Evolutionary conservation across 2,113 vertebrate species (phyloP).

Genomic region (Catharus minimus): DNA sequence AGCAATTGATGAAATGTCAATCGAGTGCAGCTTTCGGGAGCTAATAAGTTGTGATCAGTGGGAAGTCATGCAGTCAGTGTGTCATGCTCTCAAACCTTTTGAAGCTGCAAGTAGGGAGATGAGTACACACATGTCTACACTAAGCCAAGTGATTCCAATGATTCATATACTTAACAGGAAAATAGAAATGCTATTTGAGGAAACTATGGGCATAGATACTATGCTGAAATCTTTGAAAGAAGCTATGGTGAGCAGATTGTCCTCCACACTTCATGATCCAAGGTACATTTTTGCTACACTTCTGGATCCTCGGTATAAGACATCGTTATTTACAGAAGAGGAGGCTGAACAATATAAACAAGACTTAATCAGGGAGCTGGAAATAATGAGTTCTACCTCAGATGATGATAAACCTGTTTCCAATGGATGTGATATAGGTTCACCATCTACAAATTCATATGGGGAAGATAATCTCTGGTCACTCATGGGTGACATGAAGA

Average conservation of each 20-base stretch:
- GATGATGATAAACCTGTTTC: slow-evolving; percentile 74
- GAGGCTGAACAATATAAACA: slow-evolving; percentile 93
- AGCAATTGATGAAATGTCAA: slow-evolving; percentile 90
- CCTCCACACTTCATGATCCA: slow-evolving; percentile 87
- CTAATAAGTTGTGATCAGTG: slow-evolving; percentile 96
- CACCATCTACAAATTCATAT: slow-evolving; percentile 71
- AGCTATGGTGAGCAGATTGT: slow-evolving; percentile 90
- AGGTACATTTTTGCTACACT: slow-evolving; percentile 92
- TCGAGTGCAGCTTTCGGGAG: slow-evolving; percentile 93
- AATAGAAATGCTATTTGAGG: slow-evolving; percentile 93
- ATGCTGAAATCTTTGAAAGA: slow-evolving; percentile 94
- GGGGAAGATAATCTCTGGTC: slow-evolving; percentile 90
- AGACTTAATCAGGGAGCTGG: slow-evolving; percentile 91
- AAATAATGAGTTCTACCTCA: slow-evolving; percentile 90
- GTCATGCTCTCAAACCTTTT: slow-evolving; percentile 91
- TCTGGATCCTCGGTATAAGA: slow-evolving; percentile 95
- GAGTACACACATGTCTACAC: slow-evolving; percentile 87
- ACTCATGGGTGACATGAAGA: slow-evolving; percentile 88
- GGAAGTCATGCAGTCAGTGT: slow-evolving; percentile 96
- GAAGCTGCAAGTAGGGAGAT: slow-evolving; percentile 93
- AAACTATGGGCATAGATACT: slow-evolving; percentile 96
- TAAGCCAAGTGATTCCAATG: slow-evolving; percentile 97
- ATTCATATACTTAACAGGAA: slow-evolving; percentile 94
- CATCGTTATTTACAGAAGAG: slow-evolving; percentile 93
- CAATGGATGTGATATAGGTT: slow-evolving; percentile 80